Evolutionary conservation across 2,113 vertebrate genomes (phyloP).

Genomic region (Myocastor coypus): DNA sequence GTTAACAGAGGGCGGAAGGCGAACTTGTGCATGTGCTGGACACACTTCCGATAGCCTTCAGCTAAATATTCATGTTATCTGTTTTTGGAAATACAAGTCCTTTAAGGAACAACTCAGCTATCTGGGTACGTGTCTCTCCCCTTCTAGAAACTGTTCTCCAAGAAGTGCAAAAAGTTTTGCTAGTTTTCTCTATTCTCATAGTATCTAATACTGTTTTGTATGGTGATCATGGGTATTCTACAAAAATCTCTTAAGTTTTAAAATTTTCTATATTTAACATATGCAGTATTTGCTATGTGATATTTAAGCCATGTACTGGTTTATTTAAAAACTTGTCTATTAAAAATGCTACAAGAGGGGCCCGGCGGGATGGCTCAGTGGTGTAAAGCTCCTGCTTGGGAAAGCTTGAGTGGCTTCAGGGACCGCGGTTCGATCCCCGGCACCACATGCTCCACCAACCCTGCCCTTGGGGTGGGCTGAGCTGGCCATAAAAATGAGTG

Average conservation of each 20-base stretch:
- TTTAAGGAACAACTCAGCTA: neutral
- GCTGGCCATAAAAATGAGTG: too few relatives aligned
- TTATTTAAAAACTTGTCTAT: neutral
- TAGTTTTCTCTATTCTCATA: neutral
- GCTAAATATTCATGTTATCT: rapidly evolving
- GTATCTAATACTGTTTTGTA: neutral
- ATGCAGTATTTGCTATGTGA: neutral
- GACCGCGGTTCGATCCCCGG: too few relatives aligned
- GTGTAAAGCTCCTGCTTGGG: too few relatives aligned
- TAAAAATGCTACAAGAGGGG: neutral
- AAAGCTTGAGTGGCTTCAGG: too few relatives aligned
- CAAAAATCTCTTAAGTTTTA: slow-evolving; percentile 33
- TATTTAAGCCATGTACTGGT: neutral
- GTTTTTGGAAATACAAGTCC: neutral
- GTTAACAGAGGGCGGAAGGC: neutral
- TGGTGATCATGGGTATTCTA: neutral
- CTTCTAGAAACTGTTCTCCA: neutral
- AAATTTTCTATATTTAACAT: neutral
- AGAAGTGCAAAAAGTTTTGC: neutral
- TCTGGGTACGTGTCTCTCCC: neutral
- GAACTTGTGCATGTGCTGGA: neutral
- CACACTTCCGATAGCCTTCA: neutral
- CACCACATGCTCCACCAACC: too few relatives aligned
- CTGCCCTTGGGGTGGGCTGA: too few relatives aligned
- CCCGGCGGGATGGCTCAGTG: too few relatives aligned